Conservation (phyloP, 2,113 vertebrate genomes). For the Bos taurus region DNA sequence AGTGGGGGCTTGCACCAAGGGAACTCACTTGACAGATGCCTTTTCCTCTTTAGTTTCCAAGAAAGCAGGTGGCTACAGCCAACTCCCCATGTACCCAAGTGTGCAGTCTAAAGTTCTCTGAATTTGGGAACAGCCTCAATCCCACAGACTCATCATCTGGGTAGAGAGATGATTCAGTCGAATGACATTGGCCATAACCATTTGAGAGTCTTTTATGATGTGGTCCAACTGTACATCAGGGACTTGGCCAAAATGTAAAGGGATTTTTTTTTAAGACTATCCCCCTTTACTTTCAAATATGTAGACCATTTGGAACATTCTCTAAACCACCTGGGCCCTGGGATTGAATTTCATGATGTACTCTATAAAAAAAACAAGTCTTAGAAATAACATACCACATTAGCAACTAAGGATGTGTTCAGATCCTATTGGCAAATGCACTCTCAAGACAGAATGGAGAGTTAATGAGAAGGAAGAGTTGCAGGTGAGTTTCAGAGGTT, state of each 20-base stretch:
- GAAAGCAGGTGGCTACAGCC: constrained; percentile 39
- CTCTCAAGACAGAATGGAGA: background rate
- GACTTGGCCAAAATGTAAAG: constrained; percentile 58
- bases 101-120: background rate
- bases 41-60: constrained; percentile 53
- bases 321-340: constrained; percentile 74
- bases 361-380: constrained; percentile 76
- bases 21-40: constrained; percentile 48
- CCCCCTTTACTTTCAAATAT: constrained; percentile 59
- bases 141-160: constrained; percentile 55
- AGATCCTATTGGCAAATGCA: constrained; percentile 62
- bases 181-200: background rate
- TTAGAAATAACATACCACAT: constrained; percentile 77
- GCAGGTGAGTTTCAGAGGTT: background rate
- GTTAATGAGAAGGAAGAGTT: background rate
- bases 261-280: background rate
- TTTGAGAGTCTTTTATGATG: constrained; percentile 57
- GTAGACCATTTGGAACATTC: constrained; percentile 63
- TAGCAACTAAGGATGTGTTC: constrained; percentile 76
- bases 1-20: constrained; percentile 24
- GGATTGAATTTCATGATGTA: constrained; percentile 79
- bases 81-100: constrained; percentile 39
- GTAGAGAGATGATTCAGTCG: constrained; percentile 21
- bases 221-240: constrained; percentile 39
- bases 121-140: constrained; percentile 8